Conservation (phyloP, 2,888 invertebrate species). For the Dryobota labecula region DNA sequence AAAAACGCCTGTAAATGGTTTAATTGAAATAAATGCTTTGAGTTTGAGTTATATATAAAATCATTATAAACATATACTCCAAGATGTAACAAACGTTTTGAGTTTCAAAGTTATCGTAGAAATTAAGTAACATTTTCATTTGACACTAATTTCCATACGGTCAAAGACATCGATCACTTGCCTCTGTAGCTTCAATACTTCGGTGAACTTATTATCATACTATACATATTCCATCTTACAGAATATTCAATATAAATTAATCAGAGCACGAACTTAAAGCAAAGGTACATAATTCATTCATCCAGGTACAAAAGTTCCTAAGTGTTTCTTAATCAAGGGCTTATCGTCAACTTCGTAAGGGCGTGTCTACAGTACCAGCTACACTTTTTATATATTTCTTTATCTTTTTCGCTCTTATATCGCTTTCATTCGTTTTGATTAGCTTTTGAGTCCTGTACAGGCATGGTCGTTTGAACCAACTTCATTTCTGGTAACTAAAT, state of each 20-base stretch:
- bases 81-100: background rate
- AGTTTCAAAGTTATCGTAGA: background rate
- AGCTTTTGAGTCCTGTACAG: background rate
- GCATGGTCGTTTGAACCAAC: background rate
- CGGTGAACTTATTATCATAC: slow-evolving; percentile 2
- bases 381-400: background rate
- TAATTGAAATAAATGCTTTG: too few relatives aligned
- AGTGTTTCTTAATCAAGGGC: slow-evolving; percentile 56
- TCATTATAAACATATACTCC: background rate
- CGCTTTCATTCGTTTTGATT: background rate
- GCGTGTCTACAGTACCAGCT: slow-evolving; percentile 24
- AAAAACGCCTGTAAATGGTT: too few relatives aligned
- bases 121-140: background rate
- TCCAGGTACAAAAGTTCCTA: slow-evolving; percentile 55
- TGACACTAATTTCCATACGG: background rate
- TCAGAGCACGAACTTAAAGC: slow-evolving; percentile 42
- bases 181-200: background rate
- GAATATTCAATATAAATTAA: slow-evolving; percentile 49
- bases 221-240: slow-evolving; percentile 9
- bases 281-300: slow-evolving; percentile 61
- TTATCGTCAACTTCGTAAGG: slow-evolving; percentile 39
- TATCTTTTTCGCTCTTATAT: background rate
- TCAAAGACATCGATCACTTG: background rate
- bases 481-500: background rate
- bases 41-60: too few relatives aligned